A percentile compares a stretch with the other conserved stretches of the same genome.
Conservation (phyloP, 2,113 vertebrate species). For the Sylvilagus bachmani region DNA sequence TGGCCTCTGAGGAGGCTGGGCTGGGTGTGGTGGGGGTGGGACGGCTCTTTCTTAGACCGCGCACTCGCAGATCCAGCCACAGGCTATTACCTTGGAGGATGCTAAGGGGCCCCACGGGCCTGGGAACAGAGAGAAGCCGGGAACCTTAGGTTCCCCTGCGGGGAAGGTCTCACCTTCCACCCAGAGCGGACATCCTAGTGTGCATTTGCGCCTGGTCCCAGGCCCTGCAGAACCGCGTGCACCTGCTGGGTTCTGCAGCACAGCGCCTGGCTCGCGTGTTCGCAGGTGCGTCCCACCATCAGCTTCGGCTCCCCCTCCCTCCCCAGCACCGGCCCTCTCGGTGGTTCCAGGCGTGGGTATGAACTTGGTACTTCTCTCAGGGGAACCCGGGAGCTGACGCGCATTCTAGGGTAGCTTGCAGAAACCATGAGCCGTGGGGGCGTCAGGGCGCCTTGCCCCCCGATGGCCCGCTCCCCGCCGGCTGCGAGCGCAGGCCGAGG, state of each 20-base stretch:
- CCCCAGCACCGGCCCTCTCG: no score
- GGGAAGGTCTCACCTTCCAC: not conserved
- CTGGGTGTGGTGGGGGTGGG: no score
- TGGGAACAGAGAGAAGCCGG: not conserved
- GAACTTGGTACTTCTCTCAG: no score
- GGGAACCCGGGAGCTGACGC: no score
- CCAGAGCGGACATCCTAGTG: not conserved
- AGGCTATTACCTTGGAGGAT: not conserved
- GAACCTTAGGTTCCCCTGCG: not conserved
- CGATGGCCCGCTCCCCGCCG: not conserved
- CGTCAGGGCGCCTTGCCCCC: constrained; percentile 2
- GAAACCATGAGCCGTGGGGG: fast-evolving
- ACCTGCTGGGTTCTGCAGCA: no score
- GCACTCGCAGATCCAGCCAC: not conserved
- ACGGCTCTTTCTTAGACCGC: no score
- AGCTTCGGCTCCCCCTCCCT: no score
- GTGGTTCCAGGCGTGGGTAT: no score
- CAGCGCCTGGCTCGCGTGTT: no score
- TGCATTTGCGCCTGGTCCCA: not conserved
- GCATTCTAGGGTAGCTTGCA: no score
- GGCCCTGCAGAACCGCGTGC: not conserved
- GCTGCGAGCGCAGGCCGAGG: constrained; percentile 60
- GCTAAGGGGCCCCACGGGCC: not conserved
- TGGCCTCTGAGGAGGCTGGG: not conserved
- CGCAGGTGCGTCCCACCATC: no score